Percentiles rank a stretch among this genome's conserved stretches.
Conservation (phyloP, 2,113 vertebrate species). For the Cichladusa arquata region DNA sequence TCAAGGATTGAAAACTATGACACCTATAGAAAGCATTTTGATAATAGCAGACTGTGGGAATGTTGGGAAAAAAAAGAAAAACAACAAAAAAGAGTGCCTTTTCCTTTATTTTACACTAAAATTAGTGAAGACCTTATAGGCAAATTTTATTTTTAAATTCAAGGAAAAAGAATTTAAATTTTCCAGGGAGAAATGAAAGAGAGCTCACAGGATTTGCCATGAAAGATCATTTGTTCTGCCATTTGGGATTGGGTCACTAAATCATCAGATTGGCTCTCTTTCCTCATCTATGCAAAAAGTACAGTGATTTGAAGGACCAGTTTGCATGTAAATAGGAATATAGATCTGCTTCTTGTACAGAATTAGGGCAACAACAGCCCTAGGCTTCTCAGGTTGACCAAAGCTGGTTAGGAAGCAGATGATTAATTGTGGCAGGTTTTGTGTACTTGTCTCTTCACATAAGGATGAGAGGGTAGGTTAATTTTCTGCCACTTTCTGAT, state of each 20-base stretch:
- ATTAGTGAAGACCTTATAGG: not conserved
- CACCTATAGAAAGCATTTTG: not conserved
- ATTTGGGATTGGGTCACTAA: not conserved
- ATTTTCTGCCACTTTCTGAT: slow-evolving; percentile 19
- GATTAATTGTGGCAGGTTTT: slow-evolving; percentile 63
- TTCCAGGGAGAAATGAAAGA: not conserved
- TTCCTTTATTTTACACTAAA: not conserved
- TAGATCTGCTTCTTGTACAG: not conserved
- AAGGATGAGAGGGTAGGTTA: slow-evolving; percentile 11
- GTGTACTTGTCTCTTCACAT: slow-evolving; percentile 54
- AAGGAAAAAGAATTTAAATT: not conserved
- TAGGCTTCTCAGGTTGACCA: slow-evolving; percentile 57
- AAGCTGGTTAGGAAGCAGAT: slow-evolving; percentile 30
- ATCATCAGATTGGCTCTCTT: not conserved
- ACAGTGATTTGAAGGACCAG: not conserved
- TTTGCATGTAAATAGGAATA: slow-evolving; percentile 24
- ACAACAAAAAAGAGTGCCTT: rapidly evolving
- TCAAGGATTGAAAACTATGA: not conserved
- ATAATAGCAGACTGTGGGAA: not conserved
- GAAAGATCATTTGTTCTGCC: not conserved
- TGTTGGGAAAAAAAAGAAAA: rapidly evolving
- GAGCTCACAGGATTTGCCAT: not conserved
- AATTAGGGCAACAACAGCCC: slow-evolving; percentile 56
- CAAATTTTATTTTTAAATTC: not conserved
- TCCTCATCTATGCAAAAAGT: not conserved